These are phyloP conservation scores for Thermophis baileyi DNA, from an alignment of 2,113 vertebrate genomes.

Conservation along the genomic window DNA sequence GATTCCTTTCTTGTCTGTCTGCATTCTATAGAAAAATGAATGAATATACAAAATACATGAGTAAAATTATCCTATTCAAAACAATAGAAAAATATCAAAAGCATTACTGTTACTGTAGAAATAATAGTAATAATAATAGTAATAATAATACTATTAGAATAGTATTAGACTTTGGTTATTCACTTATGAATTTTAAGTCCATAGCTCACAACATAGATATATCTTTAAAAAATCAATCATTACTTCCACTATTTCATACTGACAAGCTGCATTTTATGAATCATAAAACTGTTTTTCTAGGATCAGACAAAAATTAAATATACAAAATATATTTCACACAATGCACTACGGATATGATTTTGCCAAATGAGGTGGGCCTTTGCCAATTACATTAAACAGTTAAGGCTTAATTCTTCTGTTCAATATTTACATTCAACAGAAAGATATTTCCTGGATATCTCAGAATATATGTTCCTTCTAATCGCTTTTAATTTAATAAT, in stretches of 20 bases:
- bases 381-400: not conserved
- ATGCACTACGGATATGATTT: not conserved
- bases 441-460: not conserved
- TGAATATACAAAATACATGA: conserved; percentile 22
- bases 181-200: conserved; percentile 14
- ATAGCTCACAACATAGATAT: conserved; percentile 27
- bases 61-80: conserved; percentile 23
- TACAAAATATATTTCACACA: not conserved
- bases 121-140: not conserved
- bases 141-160: too few species aligned
- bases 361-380: not conserved
- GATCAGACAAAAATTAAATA: not conserved
- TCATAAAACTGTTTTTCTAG: not conserved
- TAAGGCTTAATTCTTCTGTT: not conserved
- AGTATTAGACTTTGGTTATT: not conserved
- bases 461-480: not conserved
- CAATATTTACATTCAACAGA: not conserved
- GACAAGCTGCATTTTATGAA: not conserved
- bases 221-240: conserved; percentile 10
- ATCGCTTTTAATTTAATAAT: conserved; percentile 10
- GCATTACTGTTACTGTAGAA: not conserved
- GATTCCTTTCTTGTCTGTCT: conserved; percentile 38
- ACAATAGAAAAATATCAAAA: conserved; percentile 24
- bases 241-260: conserved; percentile 15
- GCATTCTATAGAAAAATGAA: conserved; percentile 38